phyloP scores from a whole-genome alignment of 92 coral and sea anemone species.

The Bergia puertoricense region DNA sequence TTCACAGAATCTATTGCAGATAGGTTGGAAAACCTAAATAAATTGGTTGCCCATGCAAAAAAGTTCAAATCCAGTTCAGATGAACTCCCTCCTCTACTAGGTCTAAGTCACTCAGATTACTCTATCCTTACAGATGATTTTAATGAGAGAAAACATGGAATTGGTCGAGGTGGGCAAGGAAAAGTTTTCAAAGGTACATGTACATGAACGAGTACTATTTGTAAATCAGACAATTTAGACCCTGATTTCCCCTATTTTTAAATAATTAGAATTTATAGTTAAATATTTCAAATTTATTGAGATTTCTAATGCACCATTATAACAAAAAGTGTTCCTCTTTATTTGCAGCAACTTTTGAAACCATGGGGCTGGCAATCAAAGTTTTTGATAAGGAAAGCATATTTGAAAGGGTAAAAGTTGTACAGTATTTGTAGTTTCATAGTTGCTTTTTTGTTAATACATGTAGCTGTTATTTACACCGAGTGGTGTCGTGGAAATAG shows the following conservation, averaged over 20 bases:
- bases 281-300: background rate
- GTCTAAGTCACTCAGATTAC: background rate
- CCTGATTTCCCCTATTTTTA: no score
- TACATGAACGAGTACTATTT: no score
- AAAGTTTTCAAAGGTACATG: background rate
- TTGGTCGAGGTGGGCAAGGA: background rate
- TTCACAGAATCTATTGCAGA: slow-evolving; percentile 11
- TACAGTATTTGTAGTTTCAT: background rate
- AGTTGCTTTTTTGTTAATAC: background rate
- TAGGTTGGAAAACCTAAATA: background rate
- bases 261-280: no score
- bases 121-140: background rate
- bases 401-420: background rate
- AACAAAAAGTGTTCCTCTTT: background rate
- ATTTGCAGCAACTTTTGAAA: background rate
- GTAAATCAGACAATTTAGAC: no score
- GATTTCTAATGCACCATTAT: background rate
- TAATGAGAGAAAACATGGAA: background rate
- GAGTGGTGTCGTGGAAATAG: no score
- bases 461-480: no score
- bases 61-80: background rate
- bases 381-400: background rate
- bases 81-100: background rate
- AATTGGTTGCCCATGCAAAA: background rate
- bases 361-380: background rate